Conservation (phyloP, 2,113 vertebrate species). For the Siniperca chuatsi region DNA sequence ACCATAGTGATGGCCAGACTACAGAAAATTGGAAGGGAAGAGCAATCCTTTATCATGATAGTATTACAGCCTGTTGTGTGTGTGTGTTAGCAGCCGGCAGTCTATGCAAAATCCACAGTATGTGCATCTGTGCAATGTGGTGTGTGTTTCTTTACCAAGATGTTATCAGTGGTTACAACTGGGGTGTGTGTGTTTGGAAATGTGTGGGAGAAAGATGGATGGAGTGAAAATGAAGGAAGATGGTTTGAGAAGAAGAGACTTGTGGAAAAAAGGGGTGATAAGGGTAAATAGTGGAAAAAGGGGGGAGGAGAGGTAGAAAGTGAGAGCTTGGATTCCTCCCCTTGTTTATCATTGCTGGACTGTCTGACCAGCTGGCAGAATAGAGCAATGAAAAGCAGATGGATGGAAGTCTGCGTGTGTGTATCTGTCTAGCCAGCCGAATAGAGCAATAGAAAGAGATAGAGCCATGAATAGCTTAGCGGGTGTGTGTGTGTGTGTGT, state of each 20-base stretch:
- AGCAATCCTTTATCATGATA: slow-evolving; percentile 25
- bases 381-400: slow-evolving; percentile 56
- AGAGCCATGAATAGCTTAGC: slow-evolving; percentile 55
- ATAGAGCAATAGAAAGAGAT: slow-evolving; percentile 45
- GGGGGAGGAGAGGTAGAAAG: slow-evolving; percentile 2
- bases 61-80: slow-evolving; percentile 15
- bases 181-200: neutral
- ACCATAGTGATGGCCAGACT: slow-evolving; percentile 23
- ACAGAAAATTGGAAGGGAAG: slow-evolving; percentile 3
- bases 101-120: neutral
- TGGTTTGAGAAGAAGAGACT: slow-evolving; percentile 1
- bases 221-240: neutral
- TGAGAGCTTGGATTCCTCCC: slow-evolving; percentile 21
- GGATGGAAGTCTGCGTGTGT: slow-evolving; percentile 30
- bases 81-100: neutral
- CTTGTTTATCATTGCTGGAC: slow-evolving; percentile 26
- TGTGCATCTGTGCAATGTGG: neutral
- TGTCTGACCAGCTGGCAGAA: slow-evolving; percentile 49
- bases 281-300: neutral
- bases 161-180: neutral
- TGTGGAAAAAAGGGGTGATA: neutral
- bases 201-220: neutral
- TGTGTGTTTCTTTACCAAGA: neutral
- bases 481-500: slow-evolving; percentile 32
- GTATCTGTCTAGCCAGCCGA: slow-evolving; percentile 29